Conservation (phyloP, 2,888 invertebrate species). For the Volucella inflata region DNA sequence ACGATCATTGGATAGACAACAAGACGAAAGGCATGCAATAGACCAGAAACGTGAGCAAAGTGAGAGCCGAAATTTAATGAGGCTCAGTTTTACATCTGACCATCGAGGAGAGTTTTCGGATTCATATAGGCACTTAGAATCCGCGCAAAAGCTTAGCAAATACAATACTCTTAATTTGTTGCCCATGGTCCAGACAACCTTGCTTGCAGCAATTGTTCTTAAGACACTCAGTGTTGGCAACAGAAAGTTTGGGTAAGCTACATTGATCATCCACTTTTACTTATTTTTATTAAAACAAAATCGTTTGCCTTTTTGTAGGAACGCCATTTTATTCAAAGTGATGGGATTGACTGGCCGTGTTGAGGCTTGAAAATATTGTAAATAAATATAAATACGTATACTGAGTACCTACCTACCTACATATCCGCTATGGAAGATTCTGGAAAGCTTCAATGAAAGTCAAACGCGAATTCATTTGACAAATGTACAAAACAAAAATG, state of each 20-base stretch:
- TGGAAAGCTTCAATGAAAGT: background rate
- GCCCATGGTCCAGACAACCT: slow-evolving; percentile 69
- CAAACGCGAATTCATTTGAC: slow-evolving; percentile 22
- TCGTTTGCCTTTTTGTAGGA: slow-evolving; percentile 27
- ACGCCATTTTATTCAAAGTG: slow-evolving; percentile 8
- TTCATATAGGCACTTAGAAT: background rate
- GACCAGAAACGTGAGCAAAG: background rate
- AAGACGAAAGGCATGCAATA: background rate
- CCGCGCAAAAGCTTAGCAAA: background rate
- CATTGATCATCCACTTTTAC: background rate
- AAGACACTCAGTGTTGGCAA: slow-evolving; percentile 74
- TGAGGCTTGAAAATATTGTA: slow-evolving; percentile 41
- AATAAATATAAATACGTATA: slow-evolving; percentile 41
- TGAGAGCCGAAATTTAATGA: background rate
- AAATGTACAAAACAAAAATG: slow-evolving; percentile 35
- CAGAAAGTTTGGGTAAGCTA: slow-evolving; percentile 71
- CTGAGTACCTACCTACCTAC: slow-evolving; percentile 49
- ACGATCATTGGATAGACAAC: too few relatives aligned
- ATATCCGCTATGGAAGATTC: slow-evolving; percentile 5
- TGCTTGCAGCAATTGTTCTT: slow-evolving; percentile 74
- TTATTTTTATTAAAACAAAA: background rate
- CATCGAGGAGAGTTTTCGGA: background rate
- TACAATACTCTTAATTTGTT: slow-evolving; percentile 61
- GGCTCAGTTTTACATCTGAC: too few relatives aligned
- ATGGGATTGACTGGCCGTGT: slow-evolving; percentile 10